Evolutionary conservation across 2,797 vertebrate species (phyloP).

Genomic region (Oreonectes daqikongensis): DNA sequence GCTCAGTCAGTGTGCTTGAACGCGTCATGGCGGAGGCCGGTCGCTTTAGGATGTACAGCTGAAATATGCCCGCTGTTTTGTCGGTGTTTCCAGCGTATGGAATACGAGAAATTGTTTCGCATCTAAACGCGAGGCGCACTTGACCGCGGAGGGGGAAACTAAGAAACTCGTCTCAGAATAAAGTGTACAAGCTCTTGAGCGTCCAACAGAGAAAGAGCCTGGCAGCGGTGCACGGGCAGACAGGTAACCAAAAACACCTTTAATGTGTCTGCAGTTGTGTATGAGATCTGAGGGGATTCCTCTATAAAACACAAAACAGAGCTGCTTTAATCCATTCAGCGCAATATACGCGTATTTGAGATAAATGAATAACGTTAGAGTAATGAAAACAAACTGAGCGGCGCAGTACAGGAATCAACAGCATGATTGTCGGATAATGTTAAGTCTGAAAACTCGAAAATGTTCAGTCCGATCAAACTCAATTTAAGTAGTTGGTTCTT

Average conservation of each 20-base stretch:
- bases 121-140: conserved; percentile 30
- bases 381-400: conserved; percentile 38
- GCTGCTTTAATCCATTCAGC: not conserved
- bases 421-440: not conserved
- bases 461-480: not conserved
- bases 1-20: conserved; percentile 66
- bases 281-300: not conserved
- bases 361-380: too few relatives aligned
- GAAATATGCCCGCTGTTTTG: conserved; percentile 69
- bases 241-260: conserved; percentile 55
- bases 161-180: conserved; percentile 45
- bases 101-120: conserved; percentile 57
- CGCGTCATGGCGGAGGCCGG: conserved; percentile 84
- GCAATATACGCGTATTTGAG: not conserved
- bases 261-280: too few relatives aligned
- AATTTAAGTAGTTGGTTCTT: not conserved
- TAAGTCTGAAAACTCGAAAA: not conserved
- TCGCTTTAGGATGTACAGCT: conserved; percentile 73
- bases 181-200: conserved; percentile 65
- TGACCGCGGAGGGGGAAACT: conserved; percentile 20
- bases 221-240: conserved; percentile 54
- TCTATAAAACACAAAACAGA: conserved; percentile 33
- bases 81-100: conserved; percentile 47
- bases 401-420: conserved; percentile 39
- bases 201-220: conserved; percentile 51